A percentile compares a stretch with the other conserved stretches of the same genome.
Evolutionary conservation across 2,797 vertebrate genomes (phyloP).

Genomic region (Glossophaga mutica): DNA sequence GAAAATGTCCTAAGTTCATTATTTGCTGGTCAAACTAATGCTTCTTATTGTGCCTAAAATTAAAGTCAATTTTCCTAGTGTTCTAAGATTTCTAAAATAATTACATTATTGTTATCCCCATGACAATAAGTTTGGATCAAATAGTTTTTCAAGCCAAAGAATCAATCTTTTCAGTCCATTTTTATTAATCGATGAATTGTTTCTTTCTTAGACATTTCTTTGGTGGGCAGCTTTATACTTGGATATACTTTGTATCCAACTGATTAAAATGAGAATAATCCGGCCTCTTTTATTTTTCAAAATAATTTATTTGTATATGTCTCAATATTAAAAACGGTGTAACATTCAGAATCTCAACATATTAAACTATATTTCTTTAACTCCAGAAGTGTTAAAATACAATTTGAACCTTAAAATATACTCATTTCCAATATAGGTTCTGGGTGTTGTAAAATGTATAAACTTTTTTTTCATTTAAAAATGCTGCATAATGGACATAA

Average conservation of each 20-base stretch:
- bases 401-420: constrained; percentile 23
- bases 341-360: background rate
- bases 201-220: constrained; percentile 28
- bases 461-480: background rate
- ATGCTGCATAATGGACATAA: background rate
- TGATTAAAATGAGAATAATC: background rate
- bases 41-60: background rate
- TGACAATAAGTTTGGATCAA: background rate
- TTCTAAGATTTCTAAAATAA: constrained; percentile 38
- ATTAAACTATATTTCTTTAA: background rate
- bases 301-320: background rate
- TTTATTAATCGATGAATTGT: background rate
- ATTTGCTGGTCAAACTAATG: background rate
- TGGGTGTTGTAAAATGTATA: background rate
- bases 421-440: background rate
- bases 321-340: background rate
- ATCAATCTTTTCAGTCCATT: background rate
- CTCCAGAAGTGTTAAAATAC: background rate
- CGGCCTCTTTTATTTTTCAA: background rate
- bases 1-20: background rate
- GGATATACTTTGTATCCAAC: background rate
- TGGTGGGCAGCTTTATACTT: background rate
- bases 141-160: background rate
- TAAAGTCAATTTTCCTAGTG: background rate
- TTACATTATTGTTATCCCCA: background rate